Evolutionary conservation across 53 echinoderm and acorn worm genomes (phyloP).

Genomic region (Patiria pectinifera): DNA sequence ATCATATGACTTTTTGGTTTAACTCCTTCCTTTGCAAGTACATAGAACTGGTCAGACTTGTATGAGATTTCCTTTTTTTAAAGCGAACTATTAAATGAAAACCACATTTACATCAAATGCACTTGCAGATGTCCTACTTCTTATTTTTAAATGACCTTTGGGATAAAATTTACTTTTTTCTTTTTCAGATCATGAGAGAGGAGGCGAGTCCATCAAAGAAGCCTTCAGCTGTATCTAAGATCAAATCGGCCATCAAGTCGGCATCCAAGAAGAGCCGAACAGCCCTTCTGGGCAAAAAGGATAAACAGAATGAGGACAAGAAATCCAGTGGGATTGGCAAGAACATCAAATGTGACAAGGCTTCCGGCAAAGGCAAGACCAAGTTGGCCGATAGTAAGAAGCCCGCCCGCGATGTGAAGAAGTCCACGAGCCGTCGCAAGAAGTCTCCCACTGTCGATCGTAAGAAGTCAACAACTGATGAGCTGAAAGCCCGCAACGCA

Average conservation of each 20-base stretch:
- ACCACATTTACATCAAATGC: neutral
- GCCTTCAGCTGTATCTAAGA: conserved; percentile 28
- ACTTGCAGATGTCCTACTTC: too few relatives aligned
- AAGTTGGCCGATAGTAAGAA: conserved; percentile 8
- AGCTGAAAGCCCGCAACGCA: conserved; percentile 20
- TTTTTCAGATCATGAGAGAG: neutral
- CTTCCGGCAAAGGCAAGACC: conserved; percentile 18
- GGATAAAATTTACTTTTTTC: neutral
- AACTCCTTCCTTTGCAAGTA: too few relatives aligned
- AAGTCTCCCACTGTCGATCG: conserved; percentile 12
- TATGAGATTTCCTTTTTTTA: neutral
- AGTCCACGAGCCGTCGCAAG: neutral
- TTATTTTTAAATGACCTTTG: neutral
- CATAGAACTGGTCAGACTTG: too few relatives aligned
- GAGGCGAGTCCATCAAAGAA: neutral
- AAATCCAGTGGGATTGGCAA: conserved; percentile 22
- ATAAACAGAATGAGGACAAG: neutral
- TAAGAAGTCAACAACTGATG: neutral
- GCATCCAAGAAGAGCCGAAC: conserved; percentile 37
- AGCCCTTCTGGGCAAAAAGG: conserved; percentile 21
- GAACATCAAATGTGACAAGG: neutral
- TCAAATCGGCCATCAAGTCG: conserved; percentile 28
- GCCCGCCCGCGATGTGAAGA: conserved; percentile 1
- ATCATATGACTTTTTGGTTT: too few relatives aligned
- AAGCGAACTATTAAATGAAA: neutral